Base-by-base conservation (phyloP, 2,113 vertebrate species). In the Istiophorus platypterus region DNA sequence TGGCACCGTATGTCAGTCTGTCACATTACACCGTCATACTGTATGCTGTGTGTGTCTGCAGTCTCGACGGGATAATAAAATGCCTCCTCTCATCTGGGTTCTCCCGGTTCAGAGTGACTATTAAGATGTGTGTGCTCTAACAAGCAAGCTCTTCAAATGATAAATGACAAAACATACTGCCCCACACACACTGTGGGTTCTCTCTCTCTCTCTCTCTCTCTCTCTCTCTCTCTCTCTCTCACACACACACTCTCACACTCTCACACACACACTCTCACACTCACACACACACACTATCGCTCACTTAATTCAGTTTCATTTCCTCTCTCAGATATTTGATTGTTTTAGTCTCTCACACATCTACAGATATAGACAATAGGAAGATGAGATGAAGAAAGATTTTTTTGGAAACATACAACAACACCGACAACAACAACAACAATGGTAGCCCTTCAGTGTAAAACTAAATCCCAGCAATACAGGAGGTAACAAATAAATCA, bases 141-240 rank as follows among this genome's bases (percentile, higher is more conserved):
- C 81, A 87, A 86, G 87, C 64, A n/a, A 79, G 81, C 71, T 75
- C 88, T 84, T 84, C 76, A 85, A 91, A 92, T 94, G 91, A 95
- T 92, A 78, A 92, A 93, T 91, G 91, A 92, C 86, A 88, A 83
- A 91, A 90, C 77, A 85, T 76, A 72, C 65, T 52, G 76, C 80
- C 76, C 78, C 72, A 82, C 81, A 85, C 65, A 86, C 72, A 78
- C 76, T 42, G 26, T 51, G 1, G 24, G 56, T 59, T 81, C 61
- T 74, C 29, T 76, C n/a, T 18, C 24, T 14, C 20, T 13, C 67
- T 24, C n/a, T 9, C 47, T 10, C 64, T 52, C 20, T 17, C 31
- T 81, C 63, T 68, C 24, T 76, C 31, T 64, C 31, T 34, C 31
- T 81, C 61, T 74, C 29, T 76, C 39, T 62, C 39, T 62, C 31